Evolutionary conservation across 2,113 vertebrate genomes (phyloP).

Genomic region (Coracopsis vasa): DNA sequence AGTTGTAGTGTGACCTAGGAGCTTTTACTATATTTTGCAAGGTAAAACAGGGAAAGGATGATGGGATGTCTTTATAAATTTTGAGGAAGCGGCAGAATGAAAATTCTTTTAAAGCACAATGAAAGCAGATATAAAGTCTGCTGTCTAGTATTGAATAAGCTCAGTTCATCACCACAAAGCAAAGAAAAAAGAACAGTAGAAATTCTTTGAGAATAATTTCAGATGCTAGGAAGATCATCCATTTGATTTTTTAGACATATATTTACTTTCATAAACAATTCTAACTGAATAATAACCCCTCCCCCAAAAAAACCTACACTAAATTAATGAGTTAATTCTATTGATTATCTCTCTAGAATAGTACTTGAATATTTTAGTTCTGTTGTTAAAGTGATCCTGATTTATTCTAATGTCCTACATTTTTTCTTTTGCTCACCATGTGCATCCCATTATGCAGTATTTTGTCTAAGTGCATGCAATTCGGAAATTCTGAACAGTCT

Average conservation of each 20-base stretch:
- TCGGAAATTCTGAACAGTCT: background rate
- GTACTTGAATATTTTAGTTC: background rate
- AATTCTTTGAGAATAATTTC: background rate
- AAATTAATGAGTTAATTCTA: background rate
- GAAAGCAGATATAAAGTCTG: background rate
- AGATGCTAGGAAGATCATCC: background rate
- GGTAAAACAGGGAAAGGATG: background rate
- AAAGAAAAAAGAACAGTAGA: background rate
- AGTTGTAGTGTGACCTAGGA: background rate
- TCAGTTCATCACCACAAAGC: background rate
- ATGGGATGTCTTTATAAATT: background rate
- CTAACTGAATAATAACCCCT: background rate
- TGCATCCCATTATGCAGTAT: background rate
- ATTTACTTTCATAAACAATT: background rate
- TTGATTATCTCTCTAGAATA: background rate
- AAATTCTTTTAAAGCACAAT: background rate
- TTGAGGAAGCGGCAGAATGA: background rate
- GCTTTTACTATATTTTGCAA: background rate
- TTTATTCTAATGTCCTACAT: background rate
- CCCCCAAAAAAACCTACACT: background rate
- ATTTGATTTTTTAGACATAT: background rate
- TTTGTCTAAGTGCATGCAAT: background rate
- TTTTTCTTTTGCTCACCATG: background rate
- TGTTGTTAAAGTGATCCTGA: background rate
- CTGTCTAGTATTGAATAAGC: background rate